Conservation (phyloP, 2,797 vertebrate genomes). For the Decapterus maruadsi region DNA sequence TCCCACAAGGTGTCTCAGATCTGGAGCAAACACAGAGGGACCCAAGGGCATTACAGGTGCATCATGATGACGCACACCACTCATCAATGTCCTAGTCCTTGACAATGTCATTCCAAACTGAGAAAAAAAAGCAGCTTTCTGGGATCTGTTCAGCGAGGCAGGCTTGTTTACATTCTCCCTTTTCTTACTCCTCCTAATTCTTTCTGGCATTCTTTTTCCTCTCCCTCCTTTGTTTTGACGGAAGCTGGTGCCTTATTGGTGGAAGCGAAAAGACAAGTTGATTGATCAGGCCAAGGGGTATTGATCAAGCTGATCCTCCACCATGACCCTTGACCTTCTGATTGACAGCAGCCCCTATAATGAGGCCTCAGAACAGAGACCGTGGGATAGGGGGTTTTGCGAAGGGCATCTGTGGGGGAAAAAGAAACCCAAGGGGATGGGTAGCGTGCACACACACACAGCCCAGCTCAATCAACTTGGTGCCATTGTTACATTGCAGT, state of each 20-base stretch:
- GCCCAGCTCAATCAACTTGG: conserved; percentile 77
- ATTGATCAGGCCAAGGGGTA: conserved; percentile 81
- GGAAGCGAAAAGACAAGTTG: conserved; percentile 72
- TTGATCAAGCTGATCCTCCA: conserved; percentile 82
- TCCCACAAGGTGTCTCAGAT: conserved; percentile 66
- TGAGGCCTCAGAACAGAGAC: conserved; percentile 75
- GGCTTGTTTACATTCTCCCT: conserved; percentile 67
- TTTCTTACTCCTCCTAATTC: conserved; percentile 70
- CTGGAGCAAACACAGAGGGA: conserved; percentile 64
- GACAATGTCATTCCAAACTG: conserved; percentile 74
- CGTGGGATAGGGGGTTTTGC: conserved; percentile 57
- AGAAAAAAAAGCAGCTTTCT: conserved; percentile 45
- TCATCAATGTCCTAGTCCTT: conserved; percentile 75
- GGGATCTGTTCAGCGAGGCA: conserved; percentile 60
- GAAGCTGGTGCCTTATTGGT: conserved; percentile 66
- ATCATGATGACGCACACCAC: conserved; percentile 70
- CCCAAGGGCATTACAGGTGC: conserved; percentile 78
- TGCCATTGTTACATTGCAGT: conserved; percentile 81
- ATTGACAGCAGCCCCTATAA: conserved; percentile 79
- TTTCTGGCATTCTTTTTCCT: conserved; percentile 67
- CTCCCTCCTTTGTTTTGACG: conserved; percentile 73
- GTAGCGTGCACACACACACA: conserved; percentile 48
- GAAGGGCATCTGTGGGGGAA: conserved; percentile 70
- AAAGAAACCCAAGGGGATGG: conserved; percentile 73
- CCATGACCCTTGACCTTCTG: conserved; percentile 74